Evolutionary conservation across 2,797 vertebrate genomes (phyloP).

Genomic region (Sebastes taczanowskii): DNA sequence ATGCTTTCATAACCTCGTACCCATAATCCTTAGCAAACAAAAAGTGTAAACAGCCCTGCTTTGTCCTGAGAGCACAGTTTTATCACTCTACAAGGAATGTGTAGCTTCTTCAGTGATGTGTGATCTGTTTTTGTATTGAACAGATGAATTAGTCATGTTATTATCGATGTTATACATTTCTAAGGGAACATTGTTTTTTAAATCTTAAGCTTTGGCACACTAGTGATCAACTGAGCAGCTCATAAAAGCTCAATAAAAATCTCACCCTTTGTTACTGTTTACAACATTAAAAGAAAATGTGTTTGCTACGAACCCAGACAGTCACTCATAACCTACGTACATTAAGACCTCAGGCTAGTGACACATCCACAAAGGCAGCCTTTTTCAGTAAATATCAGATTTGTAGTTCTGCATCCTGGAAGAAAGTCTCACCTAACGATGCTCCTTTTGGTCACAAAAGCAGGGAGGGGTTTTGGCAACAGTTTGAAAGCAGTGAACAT

Average conservation of each 20-base stretch:
- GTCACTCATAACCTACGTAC: neutral
- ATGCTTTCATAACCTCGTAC: slow-evolving; percentile 66
- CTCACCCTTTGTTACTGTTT: neutral
- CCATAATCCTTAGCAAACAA: slow-evolving; percentile 57
- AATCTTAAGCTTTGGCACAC: neutral
- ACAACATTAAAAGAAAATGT: neutral
- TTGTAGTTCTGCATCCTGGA: neutral
- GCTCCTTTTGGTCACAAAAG: neutral
- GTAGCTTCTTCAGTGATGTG: neutral
- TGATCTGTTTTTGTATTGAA: neutral
- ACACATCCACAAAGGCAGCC: slow-evolving; percentile 2
- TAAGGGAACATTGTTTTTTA: neutral
- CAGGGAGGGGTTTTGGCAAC: neutral
- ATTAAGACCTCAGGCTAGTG: slow-evolving; percentile 3
- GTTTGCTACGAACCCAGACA: neutral
- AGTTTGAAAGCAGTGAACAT: neutral
- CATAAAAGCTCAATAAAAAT: neutral
- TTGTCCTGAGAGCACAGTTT: slow-evolving; percentile 3
- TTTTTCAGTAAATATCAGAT: neutral
- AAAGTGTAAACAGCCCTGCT: slow-evolving; percentile 41
- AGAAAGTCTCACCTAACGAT: neutral
- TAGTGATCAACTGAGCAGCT: neutral
- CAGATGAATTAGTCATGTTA: neutral
- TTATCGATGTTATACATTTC: neutral
- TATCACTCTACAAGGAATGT: slow-evolving; percentile 4